Evolutionary conservation across 2,113 vertebrate species (phyloP), one percentile per base, ranked within the genome.

Genomic region (Steatornis caripensis): DNA sequence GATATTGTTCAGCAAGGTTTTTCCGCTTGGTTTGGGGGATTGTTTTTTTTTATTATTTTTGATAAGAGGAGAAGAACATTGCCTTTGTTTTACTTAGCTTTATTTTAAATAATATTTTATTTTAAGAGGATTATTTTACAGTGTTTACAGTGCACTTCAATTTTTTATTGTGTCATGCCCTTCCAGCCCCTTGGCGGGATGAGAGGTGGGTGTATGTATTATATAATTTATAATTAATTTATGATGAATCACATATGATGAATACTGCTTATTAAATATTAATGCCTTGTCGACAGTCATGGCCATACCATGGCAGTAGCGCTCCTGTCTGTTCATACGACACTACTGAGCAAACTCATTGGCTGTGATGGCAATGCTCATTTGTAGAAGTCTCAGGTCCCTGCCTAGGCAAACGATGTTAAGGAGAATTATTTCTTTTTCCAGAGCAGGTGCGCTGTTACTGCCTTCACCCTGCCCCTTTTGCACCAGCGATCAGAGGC

Each of bases 141-240:
- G 7, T 90, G 80, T 95, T 96, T 93, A 81, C 83, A 68, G 69
- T 64, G 45, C 69, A 68, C 48, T 95, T 97, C 65, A 82, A 24
- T 92, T 78, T 93, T 93, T 94, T 76, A 75, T 94, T 78, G 49
- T 92, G 89, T 95, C 92, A 79, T 93, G 92, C 57, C 80, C 86
- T 94, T 82, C 39, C 29, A 91, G 83, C 55, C 88, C 90, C 80
- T 95, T 89, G 80, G 86, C 2, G 24, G 65, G 77, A 84, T 84
- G 79, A 87, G 79, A 75, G 68, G 85, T 94, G 91, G 86, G 66
- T 14, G 36, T 95, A 89, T 87, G 70, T 89, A 57, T 96, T 95
- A 91, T 97, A 94, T 94, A 93, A 96, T 95, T 84, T 87, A 91
- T 95, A 95, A 96, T 91, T 96, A 96, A 95, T 94, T 95, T 94